A percentile compares a stretch with the other conserved stretches of the same genome.
phyloP scores from a whole-genome alignment of 37 sponge, comb jelly and placozoan species.

The Tethya wilhelma region DNA sequence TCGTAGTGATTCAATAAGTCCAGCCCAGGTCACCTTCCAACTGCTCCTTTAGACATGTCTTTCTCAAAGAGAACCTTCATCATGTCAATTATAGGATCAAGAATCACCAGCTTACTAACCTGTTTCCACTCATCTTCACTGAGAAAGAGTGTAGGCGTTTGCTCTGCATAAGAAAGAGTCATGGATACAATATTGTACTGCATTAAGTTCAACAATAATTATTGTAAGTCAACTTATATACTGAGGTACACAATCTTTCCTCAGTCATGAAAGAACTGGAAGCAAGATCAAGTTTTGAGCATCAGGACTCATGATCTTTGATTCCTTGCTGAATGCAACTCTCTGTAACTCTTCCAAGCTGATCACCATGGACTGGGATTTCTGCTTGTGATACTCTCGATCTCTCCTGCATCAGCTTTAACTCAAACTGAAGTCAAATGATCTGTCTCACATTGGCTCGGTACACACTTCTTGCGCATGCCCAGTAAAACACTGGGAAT shows the following conservation, averaged over 20 bases:
- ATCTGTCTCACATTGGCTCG: constrained; percentile 21
- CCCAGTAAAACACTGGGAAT: not conserved
- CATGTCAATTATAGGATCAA: constrained; percentile 44
- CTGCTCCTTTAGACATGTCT: not conserved
- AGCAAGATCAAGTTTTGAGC: constrained; percentile 28
- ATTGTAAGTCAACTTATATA: too few relatives aligned
- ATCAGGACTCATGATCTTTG: not conserved
- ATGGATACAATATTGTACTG: too few relatives aligned
- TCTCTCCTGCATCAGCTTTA: not conserved
- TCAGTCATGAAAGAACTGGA: constrained; percentile 68
- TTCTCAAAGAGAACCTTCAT: constrained; percentile 63
- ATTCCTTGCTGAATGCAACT: not conserved
- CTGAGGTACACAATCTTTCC: constrained; percentile 37
- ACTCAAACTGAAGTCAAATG: constrained; percentile 45
- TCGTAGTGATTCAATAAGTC: too few relatives aligned
- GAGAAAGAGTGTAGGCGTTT: constrained; percentile 14
- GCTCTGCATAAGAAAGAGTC: not conserved
- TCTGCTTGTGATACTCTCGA: not conserved
- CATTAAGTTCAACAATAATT: too few relatives aligned
- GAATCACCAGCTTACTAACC: constrained; percentile 32
- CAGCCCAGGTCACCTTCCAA: too few relatives aligned
- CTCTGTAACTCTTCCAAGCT: not conserved
- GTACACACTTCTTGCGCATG: constrained; percentile 27
- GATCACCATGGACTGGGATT: not conserved
- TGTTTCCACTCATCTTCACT: constrained; percentile 21